Percentiles rank a stretch among this genome's conserved stretches.
Evolutionary conservation across 2,888 invertebrate genomes (phyloP).

Genomic region (Synergus umbraculus): DNA sequence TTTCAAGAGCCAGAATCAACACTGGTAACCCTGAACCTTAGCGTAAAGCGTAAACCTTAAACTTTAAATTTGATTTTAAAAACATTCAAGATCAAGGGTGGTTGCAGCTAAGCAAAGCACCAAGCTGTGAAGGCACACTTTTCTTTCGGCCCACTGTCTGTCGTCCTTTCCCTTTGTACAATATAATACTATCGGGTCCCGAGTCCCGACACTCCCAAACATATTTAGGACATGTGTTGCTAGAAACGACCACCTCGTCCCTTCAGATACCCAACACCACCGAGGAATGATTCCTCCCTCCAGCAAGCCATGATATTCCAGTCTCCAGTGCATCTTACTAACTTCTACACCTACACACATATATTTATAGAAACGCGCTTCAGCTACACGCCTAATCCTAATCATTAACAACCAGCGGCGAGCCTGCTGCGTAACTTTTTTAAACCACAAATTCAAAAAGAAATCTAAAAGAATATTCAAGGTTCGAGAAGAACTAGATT

Average conservation of each 20-base stretch:
- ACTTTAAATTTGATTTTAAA: not conserved
- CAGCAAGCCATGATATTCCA: slow-evolving; percentile 51
- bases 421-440: slow-evolving; percentile 51
- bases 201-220: slow-evolving; percentile 49
- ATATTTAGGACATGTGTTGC: slow-evolving; percentile 70
- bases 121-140: slow-evolving; percentile 46
- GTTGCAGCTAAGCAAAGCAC: not conserved
- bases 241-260: slow-evolving; percentile 59
- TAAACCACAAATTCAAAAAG: slow-evolving; percentile 38
- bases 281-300: slow-evolving; percentile 47
- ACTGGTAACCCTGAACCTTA: not conserved
- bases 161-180: slow-evolving; percentile 31
- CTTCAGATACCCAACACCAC: slow-evolving; percentile 54
- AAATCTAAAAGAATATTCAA: slow-evolving; percentile 20
- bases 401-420: slow-evolving; percentile 50
- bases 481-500: slow-evolving; percentile 14
- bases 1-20: not conserved
- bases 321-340: slow-evolving; percentile 45
- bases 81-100: slow-evolving; percentile 14
- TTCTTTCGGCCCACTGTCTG: slow-evolving; percentile 36
- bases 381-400: slow-evolving; percentile 44
- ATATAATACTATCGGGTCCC: slow-evolving; percentile 46
- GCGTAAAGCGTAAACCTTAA: not conserved
- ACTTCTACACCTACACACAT: slow-evolving; percentile 44
- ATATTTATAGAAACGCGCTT: slow-evolving; percentile 61